Evolutionary conservation across 1,140 invertebrate species (phyloP), one percentile per base, ranked within the genome.

Genomic region (Pissodes strobi): DNA sequence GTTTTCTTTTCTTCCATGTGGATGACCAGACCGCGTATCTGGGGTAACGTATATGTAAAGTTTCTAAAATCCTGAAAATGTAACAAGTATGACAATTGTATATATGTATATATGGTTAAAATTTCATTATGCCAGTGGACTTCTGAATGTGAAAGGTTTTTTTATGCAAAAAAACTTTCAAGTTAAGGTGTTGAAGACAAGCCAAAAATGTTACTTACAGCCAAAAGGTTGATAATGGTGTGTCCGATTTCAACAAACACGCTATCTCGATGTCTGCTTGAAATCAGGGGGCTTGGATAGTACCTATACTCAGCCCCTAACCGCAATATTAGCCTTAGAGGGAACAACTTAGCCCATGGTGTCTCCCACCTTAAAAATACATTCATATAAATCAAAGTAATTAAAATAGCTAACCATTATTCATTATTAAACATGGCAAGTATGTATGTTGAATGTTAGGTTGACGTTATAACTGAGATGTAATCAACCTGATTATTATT

Each of bases 171-270:
- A n/a, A n/a, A n/a, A n/a, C n/a, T n/a, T n/a, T n/a, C n/a, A n/a
- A n/a, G n/a, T n/a, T n/a, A n/a, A n/a, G n/a, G n/a, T n/a, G n/a
- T n/a, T n/a, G n/a, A n/a, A n/a, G n/a, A n/a, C n/a, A n/a, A n/a
- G n/a, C n/a, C n/a, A n/a, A n/a, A n/a, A 74, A 86, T 49, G 1
- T 1, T 1, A 45, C 48, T 51, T 52, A 65, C 63, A 3, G 91
- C 91, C 53, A 95, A 78, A 30, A 95, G 82, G 81, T 93, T 94
- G 80, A 95, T 93, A 45, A 95, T 93, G 6, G 93, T 95, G 71
- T 94, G 91, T 9, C 92, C 92, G 57, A 95, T 91, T 81, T 95
- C 92, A 43, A 86, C 90, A 76, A 91, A 95, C 1, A 94, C 89
- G 0, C 92, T 87, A 59, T 92, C 89, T 12, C 93, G 77, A 73